phyloP scores from a whole-genome alignment of 2,888 invertebrate genomes.

The Myopa testacea region DNA sequence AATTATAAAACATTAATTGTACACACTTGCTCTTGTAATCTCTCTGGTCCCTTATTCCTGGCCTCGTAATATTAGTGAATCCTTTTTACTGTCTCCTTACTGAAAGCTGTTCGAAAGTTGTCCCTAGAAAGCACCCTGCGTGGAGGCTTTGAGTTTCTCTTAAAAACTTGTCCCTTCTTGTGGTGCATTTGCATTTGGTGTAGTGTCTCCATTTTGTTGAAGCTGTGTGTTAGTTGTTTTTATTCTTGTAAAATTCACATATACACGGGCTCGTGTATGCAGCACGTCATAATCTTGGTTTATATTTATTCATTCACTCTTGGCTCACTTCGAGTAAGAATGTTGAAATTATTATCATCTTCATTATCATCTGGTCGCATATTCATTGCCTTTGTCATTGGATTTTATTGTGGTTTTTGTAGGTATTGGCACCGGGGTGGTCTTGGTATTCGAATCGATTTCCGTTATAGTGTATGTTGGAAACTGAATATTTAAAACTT shows the following conservation, averaged over 20 bases:
- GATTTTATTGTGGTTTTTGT: no score
- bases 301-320: constrained; percentile 19
- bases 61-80: not conserved
- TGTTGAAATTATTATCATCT: constrained; percentile 33
- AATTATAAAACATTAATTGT: no score
- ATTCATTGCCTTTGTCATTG: constrained; percentile 40
- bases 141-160: constrained; percentile 32
- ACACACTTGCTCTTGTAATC: no score
- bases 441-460: not conserved
- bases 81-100: not conserved
- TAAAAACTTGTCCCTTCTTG: constrained; percentile 24
- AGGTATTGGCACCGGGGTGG: not conserved
- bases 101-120: constrained; percentile 57
- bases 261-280: constrained; percentile 7
- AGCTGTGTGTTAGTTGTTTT: constrained; percentile 34
- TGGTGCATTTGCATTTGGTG: constrained; percentile 25
- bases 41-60: not conserved
- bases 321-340: constrained; percentile 29
- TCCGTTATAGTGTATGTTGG: not conserved
- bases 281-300: constrained; percentile 8
- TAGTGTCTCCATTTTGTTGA: constrained; percentile 38
- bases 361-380: constrained; percentile 29
- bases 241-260: constrained; percentile 33
- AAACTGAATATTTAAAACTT: not conserved
- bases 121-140: constrained; percentile 35